Conservation (phyloP, 2,888 invertebrate species). For the Ctena decussata region DNA sequence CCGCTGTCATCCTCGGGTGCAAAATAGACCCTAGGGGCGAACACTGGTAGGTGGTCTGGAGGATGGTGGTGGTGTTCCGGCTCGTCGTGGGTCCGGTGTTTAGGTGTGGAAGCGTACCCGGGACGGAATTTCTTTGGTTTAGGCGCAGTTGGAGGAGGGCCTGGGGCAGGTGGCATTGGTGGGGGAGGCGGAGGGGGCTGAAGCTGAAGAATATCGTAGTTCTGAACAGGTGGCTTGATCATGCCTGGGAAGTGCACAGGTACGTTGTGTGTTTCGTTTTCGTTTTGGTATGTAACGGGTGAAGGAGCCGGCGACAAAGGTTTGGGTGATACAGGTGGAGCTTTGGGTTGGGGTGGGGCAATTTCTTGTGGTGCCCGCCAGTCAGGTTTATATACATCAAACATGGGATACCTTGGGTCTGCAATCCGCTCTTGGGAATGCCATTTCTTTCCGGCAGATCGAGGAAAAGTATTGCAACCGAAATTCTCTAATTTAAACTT, state of each 20-base stretch:
- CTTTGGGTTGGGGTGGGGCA: not conserved
- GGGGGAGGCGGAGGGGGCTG: constrained; percentile 63
- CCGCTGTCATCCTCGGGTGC: constrained; percentile 50
- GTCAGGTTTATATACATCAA: constrained; percentile 45
- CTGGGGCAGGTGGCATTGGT: constrained; percentile 55
- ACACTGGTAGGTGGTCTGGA: constrained; percentile 72
- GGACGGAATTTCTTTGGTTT: constrained; percentile 35
- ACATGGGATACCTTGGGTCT: constrained; percentile 64
- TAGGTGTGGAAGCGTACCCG: constrained; percentile 29
- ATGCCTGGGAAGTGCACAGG: constrained; percentile 52
- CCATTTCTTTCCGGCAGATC: constrained; percentile 29
- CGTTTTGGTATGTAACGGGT: constrained; percentile 21
- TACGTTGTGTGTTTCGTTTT: constrained; percentile 21
- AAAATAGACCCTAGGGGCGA: constrained; percentile 71
- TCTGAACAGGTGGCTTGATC: constrained; percentile 52
- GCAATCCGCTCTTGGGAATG: constrained; percentile 49
- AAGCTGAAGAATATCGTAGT: not conserved
- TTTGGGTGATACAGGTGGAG: constrained; percentile 57
- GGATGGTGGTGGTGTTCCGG: constrained; percentile 36
- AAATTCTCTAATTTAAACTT: constrained; percentile 58
- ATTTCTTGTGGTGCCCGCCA: constrained; percentile 22
- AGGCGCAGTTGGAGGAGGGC: constrained; percentile 12
- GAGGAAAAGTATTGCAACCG: constrained; percentile 31
- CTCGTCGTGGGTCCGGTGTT: constrained; percentile 24
- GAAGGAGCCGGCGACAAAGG: constrained; percentile 35